A percentile compares a stretch with the other conserved stretches of the same genome.
Evolutionary conservation across 2,888 invertebrate species (phyloP).

Genomic region (Allacma fusca): DNA sequence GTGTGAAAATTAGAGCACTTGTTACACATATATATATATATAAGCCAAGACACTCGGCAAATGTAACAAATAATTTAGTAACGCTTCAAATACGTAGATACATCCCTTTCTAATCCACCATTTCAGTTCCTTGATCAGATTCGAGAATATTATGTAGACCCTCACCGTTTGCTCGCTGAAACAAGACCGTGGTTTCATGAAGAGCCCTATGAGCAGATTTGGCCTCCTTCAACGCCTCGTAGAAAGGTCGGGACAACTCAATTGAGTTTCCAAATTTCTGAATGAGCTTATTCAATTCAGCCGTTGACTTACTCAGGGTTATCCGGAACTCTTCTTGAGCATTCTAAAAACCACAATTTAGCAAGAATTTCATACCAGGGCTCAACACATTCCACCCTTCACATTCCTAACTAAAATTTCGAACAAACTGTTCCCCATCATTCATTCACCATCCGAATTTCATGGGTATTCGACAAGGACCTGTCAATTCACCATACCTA

Average conservation of each 20-base stretch:
- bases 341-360: conserved; percentile 71
- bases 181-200: conserved; percentile 88
- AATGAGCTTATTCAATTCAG: conserved; percentile 79
- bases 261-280: conserved; percentile 83
- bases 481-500: no score
- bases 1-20: background rate
- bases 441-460: no score
- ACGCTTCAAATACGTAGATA: no score
- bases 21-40: background rate
- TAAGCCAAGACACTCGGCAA: no score
- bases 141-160: no score
- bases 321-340: conserved; percentile 90
- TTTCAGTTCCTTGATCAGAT: no score
- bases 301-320: conserved; percentile 83
- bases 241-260: conserved; percentile 88
- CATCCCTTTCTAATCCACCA: no score
- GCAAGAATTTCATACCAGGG: background rate
- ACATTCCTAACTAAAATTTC: background rate
- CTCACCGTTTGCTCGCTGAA: conserved; percentile 86
- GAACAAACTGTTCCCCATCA: no score
- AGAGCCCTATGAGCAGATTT: conserved; percentile 80
- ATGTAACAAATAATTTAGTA: no score
- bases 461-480: no score
- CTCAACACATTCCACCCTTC: no score
- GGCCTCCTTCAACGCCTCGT: conserved; percentile 81